Evolutionary conservation across 2,888 invertebrate genomes (phyloP).

Genomic region (Dascillus cervinus): DNA sequence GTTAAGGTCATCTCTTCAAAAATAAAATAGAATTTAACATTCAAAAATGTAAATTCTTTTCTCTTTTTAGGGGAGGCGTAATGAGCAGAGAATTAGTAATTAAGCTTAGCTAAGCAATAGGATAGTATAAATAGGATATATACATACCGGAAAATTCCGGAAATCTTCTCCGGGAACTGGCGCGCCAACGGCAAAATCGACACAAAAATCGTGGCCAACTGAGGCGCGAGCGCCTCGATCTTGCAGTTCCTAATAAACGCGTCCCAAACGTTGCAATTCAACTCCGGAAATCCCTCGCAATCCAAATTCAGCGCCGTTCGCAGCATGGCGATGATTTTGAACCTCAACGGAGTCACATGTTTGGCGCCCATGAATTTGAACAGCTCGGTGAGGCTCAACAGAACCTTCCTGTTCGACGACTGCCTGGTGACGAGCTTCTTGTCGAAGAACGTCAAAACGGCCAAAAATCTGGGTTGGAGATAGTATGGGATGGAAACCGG

Average conservation of each 20-base stretch:
- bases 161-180: slow-evolving; percentile 60
- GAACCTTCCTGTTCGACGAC: slow-evolving; percentile 59
- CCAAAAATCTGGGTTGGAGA: slow-evolving; percentile 64
- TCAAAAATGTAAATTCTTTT: too few species aligned
- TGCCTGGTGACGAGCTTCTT: slow-evolving; percentile 59
- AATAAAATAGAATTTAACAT: too few species aligned
- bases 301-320: slow-evolving; percentile 65
- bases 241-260: slow-evolving; percentile 73
- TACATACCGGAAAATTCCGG: slow-evolving; percentile 69
- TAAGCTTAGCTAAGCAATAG: too few species aligned
- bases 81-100: too few species aligned
- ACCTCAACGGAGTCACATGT: slow-evolving; percentile 68
- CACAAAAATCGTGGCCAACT: slow-evolving; percentile 75
- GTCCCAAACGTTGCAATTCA: slow-evolving; percentile 72
- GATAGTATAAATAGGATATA: too few species aligned
- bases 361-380: slow-evolving; percentile 74
- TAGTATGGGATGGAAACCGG: slow-evolving; percentile 55
- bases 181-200: slow-evolving; percentile 71
- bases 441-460: slow-evolving; percentile 70
- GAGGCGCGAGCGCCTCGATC: slow-evolving; percentile 64
- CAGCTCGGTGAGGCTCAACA: slow-evolving; percentile 66
- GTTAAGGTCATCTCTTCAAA: too few species aligned
- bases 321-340: slow-evolving; percentile 79
- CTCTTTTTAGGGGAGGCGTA: too few species aligned
- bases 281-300: slow-evolving; percentile 57